Evolutionary conservation across 2,113 vertebrate genomes (phyloP), one percentile per base, ranked within the genome.

Genomic region (Leptobrachium ailaonicum): DNA sequence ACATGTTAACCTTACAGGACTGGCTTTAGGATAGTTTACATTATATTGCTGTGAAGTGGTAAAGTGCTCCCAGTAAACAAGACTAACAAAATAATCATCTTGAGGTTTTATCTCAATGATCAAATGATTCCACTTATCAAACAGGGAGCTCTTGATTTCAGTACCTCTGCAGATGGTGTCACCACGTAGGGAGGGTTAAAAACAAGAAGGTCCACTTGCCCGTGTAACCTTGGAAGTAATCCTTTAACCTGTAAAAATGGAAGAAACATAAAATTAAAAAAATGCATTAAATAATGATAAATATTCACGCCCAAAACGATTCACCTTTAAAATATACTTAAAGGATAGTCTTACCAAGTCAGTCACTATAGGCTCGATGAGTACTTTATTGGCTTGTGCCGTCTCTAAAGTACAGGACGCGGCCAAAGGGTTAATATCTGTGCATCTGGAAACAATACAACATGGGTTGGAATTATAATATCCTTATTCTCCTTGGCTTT

Each of bases 161-260:
- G 54, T 87, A 98, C 98, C 96, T 99, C 98, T 82, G 94, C 93
- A 76, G 96, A 90, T 3, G 96, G 94, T 1, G 98, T 99, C 82
- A 95, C 95, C 20, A 98, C 98, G 0, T 99, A 99, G 0, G 97
- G 97, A 9, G 97, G 98, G 82, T 99, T 99, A 87, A 99, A 99
- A 3, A 99, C 83, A 66, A 99, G 91, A 7, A 99, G 89, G 53
- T 98, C 97, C 82, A 99, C 95, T 63, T 93, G 90, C n/a, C 91
- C 95, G 71, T 90, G 85, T 74, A 99, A 73, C 77, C 94, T 90
- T 11, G 97, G 95, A 78, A 95, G 85, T 41, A 98, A 87, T 83
- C 92, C 86, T 78, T 92, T 86, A 60, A 92, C 95, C 96, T 98
- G 68, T 4, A 84, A 63, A 78, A 75, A 66, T 7, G 20, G 20